Evolutionary conservation across 2,888 invertebrate genomes (phyloP), one percentile per base, ranked within the genome.

Genomic region (Celastrina argiolus): DNA sequence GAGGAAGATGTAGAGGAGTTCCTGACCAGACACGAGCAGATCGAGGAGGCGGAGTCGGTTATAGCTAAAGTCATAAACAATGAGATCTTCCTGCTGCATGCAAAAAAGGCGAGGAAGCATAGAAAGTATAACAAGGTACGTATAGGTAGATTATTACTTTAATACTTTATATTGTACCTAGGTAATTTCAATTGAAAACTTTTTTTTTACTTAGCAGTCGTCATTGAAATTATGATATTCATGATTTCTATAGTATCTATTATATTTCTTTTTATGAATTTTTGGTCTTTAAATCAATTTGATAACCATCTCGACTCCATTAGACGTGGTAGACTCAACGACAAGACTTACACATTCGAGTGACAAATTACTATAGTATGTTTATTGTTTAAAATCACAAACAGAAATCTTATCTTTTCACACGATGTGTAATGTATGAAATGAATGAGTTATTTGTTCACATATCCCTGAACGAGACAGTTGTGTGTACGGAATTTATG

Each of bases 41-140:
- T 79, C 0, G 72, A 75, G 22, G 73, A 78, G 28, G 87, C 85
- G 0, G 82, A 87, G 64, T 79, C 80, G 0, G 83, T 88, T 3
- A 83, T 89, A 41, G 85, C 86, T 0, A 87, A 85, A 70, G 84
- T 88, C 0, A 83, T 87, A 76, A 79, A 83, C 0, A 86, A 82
- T 67, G 79, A 84, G 59, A 74, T 85, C 59, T 89, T 89, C 69
- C 76, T 81, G n/a, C 63, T 75, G 12, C 73, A 78, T 22, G 69
- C 79, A 0, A 80, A 79, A 66, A 74, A 70, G 67, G 76, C 75
- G 2, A 76, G 74, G 45, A 76, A 74, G 39, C 75, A 80, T 56
- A 78, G 74, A 65, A 80, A 71, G 64, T 81, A 75, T 71, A 81
- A 79, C 69, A 89, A 87, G 83, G 88, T 88, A 75, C 61, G 67